A percentile compares a stretch with the other conserved stretches of the same genome.
These are phyloP conservation scores for Cheirogaleus medius DNA, from an alignment of 2,113 vertebrate species.

Conservation along the genomic window DNA sequence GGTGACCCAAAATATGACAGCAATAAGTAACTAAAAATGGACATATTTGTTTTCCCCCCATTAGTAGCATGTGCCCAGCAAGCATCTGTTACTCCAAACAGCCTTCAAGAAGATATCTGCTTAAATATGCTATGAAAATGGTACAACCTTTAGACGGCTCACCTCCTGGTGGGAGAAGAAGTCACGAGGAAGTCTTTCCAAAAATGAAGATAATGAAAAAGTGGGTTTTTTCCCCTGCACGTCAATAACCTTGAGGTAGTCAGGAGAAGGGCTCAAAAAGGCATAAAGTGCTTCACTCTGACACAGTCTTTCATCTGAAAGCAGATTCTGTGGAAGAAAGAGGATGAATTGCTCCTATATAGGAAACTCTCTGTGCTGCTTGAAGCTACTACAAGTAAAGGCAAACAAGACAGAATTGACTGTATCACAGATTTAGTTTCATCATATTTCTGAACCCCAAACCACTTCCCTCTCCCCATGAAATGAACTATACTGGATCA, in stretches of 20 bases:
- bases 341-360: not conserved
- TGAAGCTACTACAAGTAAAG: not conserved
- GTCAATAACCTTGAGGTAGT: constrained; percentile 95
- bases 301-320: constrained; percentile 96
- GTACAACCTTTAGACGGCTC: constrained; percentile 43
- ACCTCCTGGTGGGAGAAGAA: constrained; percentile 99
- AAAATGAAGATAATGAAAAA: constrained; percentile 96
- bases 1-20: not conserved
- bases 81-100: not conserved
- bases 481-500: not conserved
- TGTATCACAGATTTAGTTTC: not conserved
- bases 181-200: constrained; percentile 96
- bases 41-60: not conserved
- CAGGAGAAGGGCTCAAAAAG: constrained; percentile 97
- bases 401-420: not conserved
- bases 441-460: not conserved
- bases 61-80: not conserved
- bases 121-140: not conserved
- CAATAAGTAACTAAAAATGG: not conserved
- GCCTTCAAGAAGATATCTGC: not conserved
- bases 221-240: constrained; percentile 95
- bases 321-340: constrained; percentile 88
- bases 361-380: accelerated
- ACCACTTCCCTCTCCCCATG: not conserved
- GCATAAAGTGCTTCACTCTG: constrained; percentile 99